Base-by-base conservation (phyloP, 2,797 vertebrate species). In the Oryzias dopingdopingensis region DNA sequence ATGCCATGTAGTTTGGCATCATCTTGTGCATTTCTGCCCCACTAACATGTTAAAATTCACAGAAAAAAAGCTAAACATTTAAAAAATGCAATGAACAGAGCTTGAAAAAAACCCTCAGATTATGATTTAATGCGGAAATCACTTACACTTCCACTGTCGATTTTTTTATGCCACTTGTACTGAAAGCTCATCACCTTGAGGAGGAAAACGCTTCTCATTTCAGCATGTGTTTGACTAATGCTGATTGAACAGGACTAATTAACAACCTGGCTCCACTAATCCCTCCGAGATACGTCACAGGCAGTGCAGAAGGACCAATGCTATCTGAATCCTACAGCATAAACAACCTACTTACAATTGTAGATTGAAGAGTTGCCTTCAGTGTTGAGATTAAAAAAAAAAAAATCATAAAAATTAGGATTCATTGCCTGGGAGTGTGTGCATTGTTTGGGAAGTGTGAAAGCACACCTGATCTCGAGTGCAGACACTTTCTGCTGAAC, bases 281-380 rank as follows among this genome's bases (percentile, higher is more conserved):
- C 47, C 52, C 65, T 76, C 44, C 50, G 52, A 77, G 67, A 77
- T 56, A 55, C 57, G 65, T 71, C 57, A 4, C 56, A 42, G 56
- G 47, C 62, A 54, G 70, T 77, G 71, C 64, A 72, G 67, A 62
- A 59, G 56, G 42, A 59, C 70, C 47, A 3, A 1, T 23, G 26
- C 51, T 44, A 60, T 76, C 65, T 72, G 23, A 70, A 60, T 43
- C 18, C 51, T 59, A 54, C 45, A 52, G 29, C n/a, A 49, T 23
- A 52, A 57, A 60, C 71, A 74, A 49, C 57, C 22, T 76, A 50
- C 74, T 81, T 83, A 81, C 69, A 69, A 29, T 42, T 67, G 47
- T 32, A 24, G 68, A 64, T 74, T 76, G 70, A 74, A 59, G 62
- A 58, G 56, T 42, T 22, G 76, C 79, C 82, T 53, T 16, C 52